phyloP scores from a whole-genome alignment of 1,140 invertebrate species.

The Monomorium pharaonis region DNA sequence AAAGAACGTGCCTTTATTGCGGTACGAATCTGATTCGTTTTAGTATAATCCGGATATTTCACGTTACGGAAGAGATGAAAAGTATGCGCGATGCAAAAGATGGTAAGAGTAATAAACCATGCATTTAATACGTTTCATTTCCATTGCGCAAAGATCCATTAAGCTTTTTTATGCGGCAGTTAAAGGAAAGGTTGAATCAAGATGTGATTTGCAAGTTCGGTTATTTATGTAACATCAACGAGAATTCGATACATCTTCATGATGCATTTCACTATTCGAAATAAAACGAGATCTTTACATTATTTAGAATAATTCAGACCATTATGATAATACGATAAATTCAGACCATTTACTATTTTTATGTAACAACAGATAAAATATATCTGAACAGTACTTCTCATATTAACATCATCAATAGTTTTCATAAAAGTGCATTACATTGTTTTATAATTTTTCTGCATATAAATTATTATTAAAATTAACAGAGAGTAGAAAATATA shows the following conservation, averaged over 20 bases:
- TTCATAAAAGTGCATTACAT: background rate
- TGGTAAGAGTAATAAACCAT: constrained; percentile 38
- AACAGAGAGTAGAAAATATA: background rate
- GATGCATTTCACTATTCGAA: background rate
- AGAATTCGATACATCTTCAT: constrained; percentile 24
- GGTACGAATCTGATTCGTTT: constrained; percentile 37
- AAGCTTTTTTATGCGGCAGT: background rate
- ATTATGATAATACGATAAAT: background rate
- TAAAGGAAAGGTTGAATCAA: constrained; percentile 2
- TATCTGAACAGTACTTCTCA: background rate
- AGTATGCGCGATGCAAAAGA: background rate
- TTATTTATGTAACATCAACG: constrained; percentile 18
- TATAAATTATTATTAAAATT: background rate
- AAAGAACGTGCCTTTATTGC: constrained; percentile 27
- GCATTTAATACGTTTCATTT: constrained; percentile 26
- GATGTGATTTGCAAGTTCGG: constrained; percentile 25
- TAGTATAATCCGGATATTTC: constrained; percentile 28
- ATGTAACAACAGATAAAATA: background rate
- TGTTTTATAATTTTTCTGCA: background rate
- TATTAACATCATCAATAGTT: background rate
- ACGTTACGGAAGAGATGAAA: background rate
- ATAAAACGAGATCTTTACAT: background rate
- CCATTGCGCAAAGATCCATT: constrained; percentile 21
- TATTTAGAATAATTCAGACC: background rate
- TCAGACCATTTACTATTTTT: background rate